Base-by-base conservation (phyloP, 2,888 invertebrate genomes). In the Tinea pellionella region DNA sequence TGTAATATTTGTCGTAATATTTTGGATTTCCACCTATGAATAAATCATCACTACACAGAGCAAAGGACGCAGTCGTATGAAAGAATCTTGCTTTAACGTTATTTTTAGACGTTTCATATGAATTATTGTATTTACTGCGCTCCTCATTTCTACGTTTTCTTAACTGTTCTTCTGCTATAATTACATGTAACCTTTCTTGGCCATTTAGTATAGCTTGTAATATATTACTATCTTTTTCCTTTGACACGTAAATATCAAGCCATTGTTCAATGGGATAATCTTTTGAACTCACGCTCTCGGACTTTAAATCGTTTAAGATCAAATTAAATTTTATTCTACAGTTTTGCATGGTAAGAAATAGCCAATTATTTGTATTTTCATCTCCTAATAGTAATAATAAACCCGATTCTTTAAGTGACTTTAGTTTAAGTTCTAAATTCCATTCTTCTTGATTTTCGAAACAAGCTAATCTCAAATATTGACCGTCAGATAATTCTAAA, bases 401-500 rank as follows among this genome's bases (percentile, higher is more conserved):
- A 7, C 88, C 88, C 1, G 72, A 70, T 58, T 78, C 76, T 59
- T 64, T 66, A 57, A 76, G 77, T 12, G 82, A 68, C 68, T 79
- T 87, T 1, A 88, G 59, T 29, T 80, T 82, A 18, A 88, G 63
- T 61, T 78, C 74, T 16, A 88, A 62, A 60, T 65, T 67, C 88
- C 88, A 88, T 61, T 75, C 76, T 16, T 75, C 67, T 64, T 77
- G 74, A 29, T 73, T 65, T 1, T 64, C 64, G 63, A 80, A 83
- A 67, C 88, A 88, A 1, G 87, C 81, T 43, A 84, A 61, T 42
- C 81, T 70, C 59, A 87, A 63, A 62, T 78, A 87, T 59, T 84
- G 76, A 42, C 75, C 79, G 59, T 75, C 68, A 32, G 74, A 68
- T 2, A 87, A 61, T 43, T 63, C 62, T 60, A 87, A 64, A 64